Percentiles rank a stretch among this genome's conserved stretches.
Evolutionary conservation across 2,113 vertebrate genomes (phyloP).

Genomic region (Platanista minor): DNA sequence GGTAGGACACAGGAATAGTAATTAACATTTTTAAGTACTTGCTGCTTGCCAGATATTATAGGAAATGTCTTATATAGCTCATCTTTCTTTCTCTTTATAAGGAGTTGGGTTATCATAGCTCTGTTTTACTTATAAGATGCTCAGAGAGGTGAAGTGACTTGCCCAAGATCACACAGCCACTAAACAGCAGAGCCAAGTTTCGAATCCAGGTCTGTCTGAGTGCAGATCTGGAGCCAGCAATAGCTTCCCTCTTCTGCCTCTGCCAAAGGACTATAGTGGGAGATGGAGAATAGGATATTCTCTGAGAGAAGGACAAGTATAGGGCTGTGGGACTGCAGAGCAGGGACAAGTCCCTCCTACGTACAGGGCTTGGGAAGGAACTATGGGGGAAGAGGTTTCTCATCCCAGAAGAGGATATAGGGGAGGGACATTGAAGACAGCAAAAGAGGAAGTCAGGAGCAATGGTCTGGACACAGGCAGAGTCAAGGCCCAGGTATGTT

Average conservation of each 20-base stretch:
- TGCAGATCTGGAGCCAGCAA: not conserved
- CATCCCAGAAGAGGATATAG: not conserved
- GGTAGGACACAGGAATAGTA: not conserved
- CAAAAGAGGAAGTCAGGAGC: not conserved
- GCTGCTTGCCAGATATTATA: not conserved
- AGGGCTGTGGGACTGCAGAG: not conserved
- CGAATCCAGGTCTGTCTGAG: not conserved
- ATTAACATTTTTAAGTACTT: not conserved
- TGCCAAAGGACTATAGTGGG: not conserved
- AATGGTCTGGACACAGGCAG: not conserved
- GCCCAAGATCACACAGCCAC: not conserved
- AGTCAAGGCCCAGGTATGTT: not conserved
- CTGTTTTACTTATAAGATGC: not conserved
- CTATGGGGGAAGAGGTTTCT: not conserved
- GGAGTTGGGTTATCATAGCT: not conserved
- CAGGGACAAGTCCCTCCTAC: not conserved
- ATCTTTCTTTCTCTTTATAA: not conserved
- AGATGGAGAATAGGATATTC: not conserved
- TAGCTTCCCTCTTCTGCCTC: not conserved
- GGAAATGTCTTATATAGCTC: not conserved
- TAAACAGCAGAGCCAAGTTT: not conserved
- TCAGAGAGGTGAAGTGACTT: slow-evolving; percentile 17
- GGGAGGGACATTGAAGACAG: not conserved
- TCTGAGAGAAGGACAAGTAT: not conserved
- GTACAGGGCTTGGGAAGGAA: not conserved